Evolutionary conservation across 2,113 vertebrate species (phyloP).

Genomic region (Caranx ignobilis): DNA sequence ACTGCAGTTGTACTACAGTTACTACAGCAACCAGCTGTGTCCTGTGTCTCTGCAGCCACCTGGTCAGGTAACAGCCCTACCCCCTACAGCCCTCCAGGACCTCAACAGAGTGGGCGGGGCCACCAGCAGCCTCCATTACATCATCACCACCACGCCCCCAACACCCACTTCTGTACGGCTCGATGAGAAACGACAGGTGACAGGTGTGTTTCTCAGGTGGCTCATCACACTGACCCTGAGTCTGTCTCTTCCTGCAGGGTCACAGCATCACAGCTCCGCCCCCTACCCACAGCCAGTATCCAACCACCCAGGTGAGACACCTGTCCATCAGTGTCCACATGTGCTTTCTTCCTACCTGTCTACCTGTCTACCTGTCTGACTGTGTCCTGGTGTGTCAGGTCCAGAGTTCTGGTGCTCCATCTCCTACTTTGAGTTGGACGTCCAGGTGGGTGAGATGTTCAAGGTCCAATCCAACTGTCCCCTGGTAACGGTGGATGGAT

Average conservation of each 20-base stretch:
- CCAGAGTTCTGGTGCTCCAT: constrained; percentile 88
- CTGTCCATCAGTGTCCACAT: not conserved
- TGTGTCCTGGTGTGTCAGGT: constrained; percentile 52
- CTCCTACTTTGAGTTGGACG: constrained; percentile 87
- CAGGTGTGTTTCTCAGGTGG: not conserved
- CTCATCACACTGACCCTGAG: not conserved
- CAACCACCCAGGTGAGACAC: constrained; percentile 81
- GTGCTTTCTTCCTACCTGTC: not conserved
- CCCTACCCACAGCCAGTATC: constrained; percentile 69
- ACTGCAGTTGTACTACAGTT: too few species aligned
- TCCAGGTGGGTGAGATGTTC: constrained; percentile 89
- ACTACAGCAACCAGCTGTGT: not conserved
- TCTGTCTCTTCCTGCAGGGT: constrained; percentile 77
- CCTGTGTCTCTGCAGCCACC: constrained; percentile 60
- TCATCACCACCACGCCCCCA: constrained; percentile 71
- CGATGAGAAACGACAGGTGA: not conserved
- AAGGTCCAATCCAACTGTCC: constrained; percentile 85
- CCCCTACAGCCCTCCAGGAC: constrained; percentile 77
- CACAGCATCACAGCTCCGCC: constrained; percentile 82
- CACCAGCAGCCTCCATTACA: constrained; percentile 80
- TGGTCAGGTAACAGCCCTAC: constrained; percentile 81
- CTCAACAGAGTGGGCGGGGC: constrained; percentile 81
- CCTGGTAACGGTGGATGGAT: constrained; percentile 85
- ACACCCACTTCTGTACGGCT: constrained; percentile 81
- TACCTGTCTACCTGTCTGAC: not conserved